Evolutionary conservation across 2,888 invertebrate species (phyloP), one percentile per base, ranked within the genome.

Genomic region (Plagiodera versicolora): DNA sequence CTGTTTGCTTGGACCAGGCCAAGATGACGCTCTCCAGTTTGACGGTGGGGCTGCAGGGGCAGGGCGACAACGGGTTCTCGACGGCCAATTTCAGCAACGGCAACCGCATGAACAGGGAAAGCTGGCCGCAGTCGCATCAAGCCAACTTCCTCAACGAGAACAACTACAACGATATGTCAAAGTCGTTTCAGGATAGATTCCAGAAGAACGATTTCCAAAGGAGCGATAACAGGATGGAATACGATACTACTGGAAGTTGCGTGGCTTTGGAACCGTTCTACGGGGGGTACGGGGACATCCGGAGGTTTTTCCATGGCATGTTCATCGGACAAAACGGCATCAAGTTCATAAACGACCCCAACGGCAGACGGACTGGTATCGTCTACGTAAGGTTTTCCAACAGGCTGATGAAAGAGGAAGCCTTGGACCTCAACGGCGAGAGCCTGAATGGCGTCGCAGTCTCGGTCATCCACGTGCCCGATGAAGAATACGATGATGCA

Each of bases 271-370:
- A 92, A 3, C 83, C 86, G 16, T 81, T 81, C 65, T 88, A 85
- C 71, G 89, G 91, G 1, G 88, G 87, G 47, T 93, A 92, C 76
- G 87, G 89, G 39, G 95, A 95, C 74, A 83, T 96, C 0, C 84
- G 94, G 10, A 86, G 89, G 56, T 91, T 95, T 73, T 95, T 96
- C 78, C 85, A 87, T 4, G 91, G 91, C 46, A 79, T 88, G 46
- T 78, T 75, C 60, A 91, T 95, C 61, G 88, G 90, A 47, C 89
- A 89, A 70, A 90, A 90, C 71, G 94, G 94, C 11, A 87, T 96
- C 52, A 95, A 95, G 78, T 85, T 95, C 79, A 87, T 94, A 10
- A 92, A 90, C 73, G 93, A 94, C 75, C 85, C 86, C 39, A 85
- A 86, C 68, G 95, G 95, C 0, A 85, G 89, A 19, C 86, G 92